Conservation (phyloP, 1,140 invertebrate genomes). For the Drosophila melanogaster region DNA sequence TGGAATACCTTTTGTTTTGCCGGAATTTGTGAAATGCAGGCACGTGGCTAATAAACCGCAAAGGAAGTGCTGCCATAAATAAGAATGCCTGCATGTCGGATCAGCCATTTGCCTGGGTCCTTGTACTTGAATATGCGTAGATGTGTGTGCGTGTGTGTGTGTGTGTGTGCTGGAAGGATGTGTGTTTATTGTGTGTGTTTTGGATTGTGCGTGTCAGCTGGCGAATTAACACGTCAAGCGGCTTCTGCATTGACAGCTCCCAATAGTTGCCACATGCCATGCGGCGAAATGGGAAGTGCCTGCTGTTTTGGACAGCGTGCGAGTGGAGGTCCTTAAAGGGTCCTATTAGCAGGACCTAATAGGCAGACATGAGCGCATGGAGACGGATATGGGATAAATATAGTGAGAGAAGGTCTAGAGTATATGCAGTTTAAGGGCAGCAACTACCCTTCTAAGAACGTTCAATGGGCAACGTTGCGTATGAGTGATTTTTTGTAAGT, state of each 20-base stretch:
- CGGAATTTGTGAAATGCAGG: constrained; percentile 44
- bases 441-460: background rate
- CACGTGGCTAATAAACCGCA: constrained; percentile 67
- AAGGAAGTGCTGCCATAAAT: constrained; percentile 40
- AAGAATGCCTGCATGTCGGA: constrained; percentile 45
- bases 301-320: constrained; percentile 44
- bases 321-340: constrained; percentile 16
- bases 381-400: background rate
- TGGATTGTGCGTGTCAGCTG: constrained; percentile 38
- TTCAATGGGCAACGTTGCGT: background rate
- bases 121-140: constrained; percentile 5
- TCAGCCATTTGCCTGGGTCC: constrained; percentile 24
- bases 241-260: constrained; percentile 48
- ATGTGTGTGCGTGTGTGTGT: background rate
- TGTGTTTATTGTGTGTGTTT: background rate
- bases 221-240: constrained; percentile 63
- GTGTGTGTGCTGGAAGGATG: constrained; percentile 10
- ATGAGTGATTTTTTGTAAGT: background rate
- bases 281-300: constrained; percentile 29
- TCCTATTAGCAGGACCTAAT: constrained; percentile 1
- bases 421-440: background rate
- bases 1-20: constrained; percentile 51
- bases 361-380: too few species aligned
- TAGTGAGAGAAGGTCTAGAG: background rate
- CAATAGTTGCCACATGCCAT: constrained; percentile 52